A percentile compares a stretch with the other conserved stretches of the same genome.
Evolutionary conservation across 2,113 vertebrate species (phyloP).

Genomic region (Thalassarche chlororhynchos): DNA sequence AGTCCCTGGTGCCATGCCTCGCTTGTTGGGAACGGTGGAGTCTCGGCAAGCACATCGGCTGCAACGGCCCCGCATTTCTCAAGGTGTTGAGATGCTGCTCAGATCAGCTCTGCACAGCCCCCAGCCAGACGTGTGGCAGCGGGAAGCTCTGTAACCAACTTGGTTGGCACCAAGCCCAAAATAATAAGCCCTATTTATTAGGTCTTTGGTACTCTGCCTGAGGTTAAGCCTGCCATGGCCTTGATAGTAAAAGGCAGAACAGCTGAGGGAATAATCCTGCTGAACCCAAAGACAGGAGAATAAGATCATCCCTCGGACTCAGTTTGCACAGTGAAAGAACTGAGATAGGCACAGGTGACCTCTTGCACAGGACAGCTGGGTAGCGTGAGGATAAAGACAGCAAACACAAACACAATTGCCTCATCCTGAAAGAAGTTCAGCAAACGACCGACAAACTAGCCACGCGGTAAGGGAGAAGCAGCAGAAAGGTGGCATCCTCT

Average conservation of each 20-base stretch:
- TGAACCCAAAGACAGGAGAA: not conserved
- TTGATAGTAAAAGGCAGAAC: not conserved
- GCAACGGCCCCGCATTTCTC: rapidly evolving
- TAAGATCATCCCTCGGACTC: not conserved
- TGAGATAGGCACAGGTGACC: not conserved
- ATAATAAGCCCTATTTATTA: not conserved
- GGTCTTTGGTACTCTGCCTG: not conserved
- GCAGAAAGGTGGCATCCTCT: not conserved
- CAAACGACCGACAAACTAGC: rapidly evolving
- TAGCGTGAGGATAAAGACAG: not conserved
- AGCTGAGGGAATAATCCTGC: not conserved
- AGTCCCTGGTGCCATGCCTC: not conserved
- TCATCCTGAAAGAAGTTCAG: not conserved
- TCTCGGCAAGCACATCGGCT: rapidly evolving
- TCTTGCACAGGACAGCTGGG: not conserved
- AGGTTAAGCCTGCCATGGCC: not conserved
- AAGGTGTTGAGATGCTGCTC: not conserved
- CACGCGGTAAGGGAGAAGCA: not conserved
- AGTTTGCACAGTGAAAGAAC: not conserved
- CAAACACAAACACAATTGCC: not conserved
- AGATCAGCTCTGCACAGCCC: not conserved
- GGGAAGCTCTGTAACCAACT: not conserved
- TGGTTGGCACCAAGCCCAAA: not conserved
- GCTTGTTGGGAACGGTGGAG: not conserved
- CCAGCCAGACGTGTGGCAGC: not conserved